phyloP scores from a whole-genome alignment of 2,888 invertebrate genomes.

The Drosophila kuntzei region DNA sequence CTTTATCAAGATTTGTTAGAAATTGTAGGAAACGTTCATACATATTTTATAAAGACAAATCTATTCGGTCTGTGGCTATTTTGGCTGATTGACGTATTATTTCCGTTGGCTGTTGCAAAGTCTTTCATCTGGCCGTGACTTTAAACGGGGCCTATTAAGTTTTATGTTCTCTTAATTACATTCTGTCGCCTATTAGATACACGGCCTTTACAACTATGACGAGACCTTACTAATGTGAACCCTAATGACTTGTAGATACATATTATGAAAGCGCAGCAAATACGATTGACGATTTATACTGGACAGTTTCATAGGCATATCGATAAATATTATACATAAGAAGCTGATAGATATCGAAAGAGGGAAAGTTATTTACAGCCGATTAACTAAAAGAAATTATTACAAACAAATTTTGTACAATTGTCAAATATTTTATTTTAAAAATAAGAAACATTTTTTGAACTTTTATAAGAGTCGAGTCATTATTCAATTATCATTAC shows the following conservation, averaged over 20 bases:
- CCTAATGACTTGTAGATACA: slow-evolving; percentile 17
- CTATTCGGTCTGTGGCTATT: background rate
- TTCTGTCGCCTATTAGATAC: slow-evolving; percentile 30
- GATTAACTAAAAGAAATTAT: background rate
- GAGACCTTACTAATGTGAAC: background rate
- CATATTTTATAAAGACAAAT: background rate
- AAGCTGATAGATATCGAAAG: background rate
- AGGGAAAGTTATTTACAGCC: slow-evolving; percentile 2
- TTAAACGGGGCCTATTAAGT: slow-evolving; percentile 42
- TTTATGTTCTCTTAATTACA: slow-evolving; percentile 37
- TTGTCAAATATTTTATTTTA: background rate
- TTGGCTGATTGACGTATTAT: slow-evolving; percentile 14
- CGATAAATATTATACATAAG: background rate
- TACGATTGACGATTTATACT: slow-evolving; percentile 9
- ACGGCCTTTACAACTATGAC: slow-evolving; percentile 12
- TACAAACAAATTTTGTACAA: background rate
- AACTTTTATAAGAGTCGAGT: too few species aligned
- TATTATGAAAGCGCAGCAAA: slow-evolving; percentile 22
- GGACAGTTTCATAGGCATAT: background rate
- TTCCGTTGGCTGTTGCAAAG: slow-evolving; percentile 14
- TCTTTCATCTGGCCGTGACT: slow-evolving; percentile 11
- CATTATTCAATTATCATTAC: background rate
- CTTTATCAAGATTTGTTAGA: slow-evolving; percentile 12
- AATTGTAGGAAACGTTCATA: slow-evolving; percentile 4
- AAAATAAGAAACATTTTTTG: background rate